Evolutionary conservation across 2,888 invertebrate genomes (phyloP), one percentile per base, ranked within the genome.

Genomic region (Cancer borealis): DNA sequence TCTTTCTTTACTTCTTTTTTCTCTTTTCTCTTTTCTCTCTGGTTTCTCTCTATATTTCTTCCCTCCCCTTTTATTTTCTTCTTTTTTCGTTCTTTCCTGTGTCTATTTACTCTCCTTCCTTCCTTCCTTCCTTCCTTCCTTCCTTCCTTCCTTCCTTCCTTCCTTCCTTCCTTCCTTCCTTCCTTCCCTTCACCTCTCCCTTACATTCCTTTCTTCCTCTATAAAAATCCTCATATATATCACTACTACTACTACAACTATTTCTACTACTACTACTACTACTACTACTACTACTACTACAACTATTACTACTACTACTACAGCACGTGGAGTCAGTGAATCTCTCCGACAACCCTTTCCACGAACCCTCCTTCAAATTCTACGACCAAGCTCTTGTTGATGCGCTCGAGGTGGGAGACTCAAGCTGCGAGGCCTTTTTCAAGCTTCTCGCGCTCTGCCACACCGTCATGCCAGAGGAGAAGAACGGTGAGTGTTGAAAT

Each of bases 401-500:
- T 94, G 98, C 98, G 21, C 98, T 99, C 88, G 97, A 97, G 73
- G 96, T 96, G 1, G 98, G 98, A 95, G 98, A 99, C 96, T 97
- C 97, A 89, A 97, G 98, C 96, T 98, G 98, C 84, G 98, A 98
- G 96, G 98, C 98, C 96, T 99, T 99, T 97, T 99, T 99, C 97
- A 97, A 98, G 84, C 97, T 99, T 94, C 97, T 99, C 96, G 98
- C 99, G 1, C 97, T 99, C 60, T 99, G 99, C 96, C 99, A 99
- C 96, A 99, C 99, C 1, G 99, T 99, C 92, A 99, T 99, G 99
- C 98, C 99, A 0, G 99, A 99, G 96, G 98, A 98, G 96, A 98
- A 98, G 96, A 98, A 98, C 96, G 98, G 98, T 96, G 96, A 96
- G 96, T 91, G 88, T 39, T 39, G 39, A 39, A 39, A 39, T 39